phyloP scores from a whole-genome alignment of 2,113 vertebrate genomes.

The Dascyllus trimaculatus region DNA sequence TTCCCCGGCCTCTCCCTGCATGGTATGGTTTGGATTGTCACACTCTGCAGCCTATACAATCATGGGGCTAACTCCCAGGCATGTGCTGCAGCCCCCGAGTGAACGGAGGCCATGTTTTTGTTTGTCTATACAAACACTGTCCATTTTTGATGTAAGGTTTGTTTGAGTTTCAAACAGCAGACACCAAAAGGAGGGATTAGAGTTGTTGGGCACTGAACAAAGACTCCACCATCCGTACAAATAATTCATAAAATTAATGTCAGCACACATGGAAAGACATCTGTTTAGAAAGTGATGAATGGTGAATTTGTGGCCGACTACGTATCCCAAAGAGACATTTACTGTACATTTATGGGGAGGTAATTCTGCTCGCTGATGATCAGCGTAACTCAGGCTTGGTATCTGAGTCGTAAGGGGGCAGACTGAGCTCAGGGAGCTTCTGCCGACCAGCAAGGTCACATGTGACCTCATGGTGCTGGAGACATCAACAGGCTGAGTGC shows the following conservation, averaged over 20 bases:
- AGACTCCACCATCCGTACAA: conserved; percentile 36
- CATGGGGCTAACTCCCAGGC: conserved; percentile 32
- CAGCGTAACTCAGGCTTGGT: conserved; percentile 21
- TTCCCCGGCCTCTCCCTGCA: conserved; percentile 28
- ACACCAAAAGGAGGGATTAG: conserved; percentile 20
- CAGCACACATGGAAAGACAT: conserved; percentile 10
- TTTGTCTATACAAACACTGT: conserved; percentile 52
- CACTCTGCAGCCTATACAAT: conserved; percentile 66
- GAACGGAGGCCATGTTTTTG: conserved; percentile 45
- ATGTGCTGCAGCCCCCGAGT: conserved; percentile 25
- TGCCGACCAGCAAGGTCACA: conserved; percentile 35
- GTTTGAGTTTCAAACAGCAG: conserved; percentile 34
- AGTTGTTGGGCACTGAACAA: conserved; percentile 37
- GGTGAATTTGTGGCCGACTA: conserved; percentile 22
- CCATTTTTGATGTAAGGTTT: conserved; percentile 46
- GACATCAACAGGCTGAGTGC: conserved; percentile 40
- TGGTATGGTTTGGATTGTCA: conserved; percentile 67
- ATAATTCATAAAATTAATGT: conserved; percentile 52
- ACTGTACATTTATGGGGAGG: conserved; percentile 33
- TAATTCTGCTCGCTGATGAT: conserved; percentile 53
- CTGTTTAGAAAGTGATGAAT: conserved; percentile 44
- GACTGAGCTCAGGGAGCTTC: conserved; percentile 15
- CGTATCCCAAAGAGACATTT: conserved; percentile 40
- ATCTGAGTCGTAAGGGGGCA: conserved; percentile 29
- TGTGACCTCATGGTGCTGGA: conserved; percentile 43